Conservation (phyloP, 1,140 invertebrate species). For the Carcinoscorpius rotundicauda region DNA sequence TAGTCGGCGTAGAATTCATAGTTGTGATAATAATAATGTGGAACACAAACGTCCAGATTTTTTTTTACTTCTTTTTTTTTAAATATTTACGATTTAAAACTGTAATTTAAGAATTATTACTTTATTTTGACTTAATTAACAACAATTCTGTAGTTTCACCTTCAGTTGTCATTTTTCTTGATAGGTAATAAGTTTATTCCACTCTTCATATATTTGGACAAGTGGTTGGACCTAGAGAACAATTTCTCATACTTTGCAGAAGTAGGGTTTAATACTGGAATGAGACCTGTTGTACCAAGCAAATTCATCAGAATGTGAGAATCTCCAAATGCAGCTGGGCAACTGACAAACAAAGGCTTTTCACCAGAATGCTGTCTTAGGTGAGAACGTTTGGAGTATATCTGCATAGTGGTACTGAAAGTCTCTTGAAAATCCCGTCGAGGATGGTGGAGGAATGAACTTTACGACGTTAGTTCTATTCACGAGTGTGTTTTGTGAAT, state of each 20-base stretch:
- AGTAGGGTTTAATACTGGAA: conserved; percentile 73
- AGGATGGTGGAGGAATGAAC: too few relatives aligned
- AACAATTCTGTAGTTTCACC: too few relatives aligned
- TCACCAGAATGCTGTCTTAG: conserved; percentile 84
- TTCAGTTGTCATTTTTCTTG: too few relatives aligned
- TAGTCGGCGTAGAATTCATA: too few relatives aligned
- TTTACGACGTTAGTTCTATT: too few relatives aligned
- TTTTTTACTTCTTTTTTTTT: too few relatives aligned
- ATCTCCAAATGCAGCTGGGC: conserved; percentile 81
- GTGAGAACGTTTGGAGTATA: conserved; percentile 87
- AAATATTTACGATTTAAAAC: too few relatives aligned
- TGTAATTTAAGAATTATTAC: too few relatives aligned
- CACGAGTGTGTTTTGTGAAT: too few relatives aligned
- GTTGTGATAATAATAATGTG: too few relatives aligned
- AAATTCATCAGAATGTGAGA: conserved; percentile 86
- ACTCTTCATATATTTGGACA: conserved; percentile 72
- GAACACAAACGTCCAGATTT: too few relatives aligned
- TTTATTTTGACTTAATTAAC: too few relatives aligned
- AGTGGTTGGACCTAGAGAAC: conserved; percentile 78
- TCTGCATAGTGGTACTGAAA: conserved; percentile 49
- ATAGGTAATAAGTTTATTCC: conserved; percentile 4
- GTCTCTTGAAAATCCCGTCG: conserved; percentile 30
- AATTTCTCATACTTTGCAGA: conserved; percentile 67
- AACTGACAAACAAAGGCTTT: conserved; percentile 82
- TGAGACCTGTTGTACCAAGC: conserved; percentile 67